A percentile compares a stretch with the other conserved stretches of the same genome.
These are phyloP conservation scores for Caranx melampygus DNA, from an alignment of 2,113 vertebrate species.

Conservation along the genomic window DNA sequence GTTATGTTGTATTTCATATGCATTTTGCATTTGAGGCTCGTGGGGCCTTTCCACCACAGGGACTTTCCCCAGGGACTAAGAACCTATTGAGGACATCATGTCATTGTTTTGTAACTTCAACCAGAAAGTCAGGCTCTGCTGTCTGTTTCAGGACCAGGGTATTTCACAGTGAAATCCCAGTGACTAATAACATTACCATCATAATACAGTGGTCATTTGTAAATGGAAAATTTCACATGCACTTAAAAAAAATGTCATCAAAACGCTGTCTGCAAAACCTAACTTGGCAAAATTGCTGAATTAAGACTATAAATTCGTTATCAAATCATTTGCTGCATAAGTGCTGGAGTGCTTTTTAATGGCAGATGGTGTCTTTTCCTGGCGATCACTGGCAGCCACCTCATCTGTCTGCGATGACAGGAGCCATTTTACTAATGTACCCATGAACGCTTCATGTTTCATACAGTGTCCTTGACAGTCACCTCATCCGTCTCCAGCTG, in stretches of 20 bases:
- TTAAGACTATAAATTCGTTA: slow-evolving; percentile 36
- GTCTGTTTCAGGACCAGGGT: background rate
- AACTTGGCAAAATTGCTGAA: slow-evolving; percentile 49
- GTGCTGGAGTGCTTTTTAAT: slow-evolving; percentile 30
- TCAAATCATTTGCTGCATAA: slow-evolving; percentile 49
- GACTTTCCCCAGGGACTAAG: background rate
- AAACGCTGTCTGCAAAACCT: background rate
- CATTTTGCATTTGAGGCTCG: background rate
- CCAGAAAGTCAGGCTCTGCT: background rate
- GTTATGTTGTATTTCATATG: background rate
- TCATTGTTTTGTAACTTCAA: background rate
- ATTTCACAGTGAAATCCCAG: background rate
- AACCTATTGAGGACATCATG: background rate
- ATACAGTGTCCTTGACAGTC: slow-evolving; percentile 63
- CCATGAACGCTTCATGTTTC: slow-evolving; percentile 66
- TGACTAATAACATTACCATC: background rate
- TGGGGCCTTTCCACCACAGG: background rate
- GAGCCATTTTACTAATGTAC: slow-evolving; percentile 73
- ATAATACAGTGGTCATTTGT: background rate
- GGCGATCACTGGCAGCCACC: slow-evolving; percentile 51
- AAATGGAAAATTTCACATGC: slow-evolving; percentile 22
- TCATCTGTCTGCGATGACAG: slow-evolving; percentile 73
- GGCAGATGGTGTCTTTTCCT: slow-evolving; percentile 69
- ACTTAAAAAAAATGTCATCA: slow-evolving; percentile 19
- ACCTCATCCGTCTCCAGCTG: slow-evolving; percentile 56